Evolutionary conservation across 2,888 invertebrate genomes (phyloP).

Genomic region (Epirrhoe tristata): DNA sequence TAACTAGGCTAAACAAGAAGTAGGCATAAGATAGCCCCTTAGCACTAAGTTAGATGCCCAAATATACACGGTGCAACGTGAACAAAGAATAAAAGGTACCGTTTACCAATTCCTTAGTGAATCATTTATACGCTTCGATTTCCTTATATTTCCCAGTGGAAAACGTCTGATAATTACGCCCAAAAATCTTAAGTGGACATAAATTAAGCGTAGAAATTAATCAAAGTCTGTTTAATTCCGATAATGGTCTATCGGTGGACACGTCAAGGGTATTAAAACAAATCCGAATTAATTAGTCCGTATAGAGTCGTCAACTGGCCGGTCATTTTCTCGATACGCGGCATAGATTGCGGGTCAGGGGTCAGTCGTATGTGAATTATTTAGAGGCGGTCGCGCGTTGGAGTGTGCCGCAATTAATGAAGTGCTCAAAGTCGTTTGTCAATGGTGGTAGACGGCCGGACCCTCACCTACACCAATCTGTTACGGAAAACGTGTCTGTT

Average conservation of each 20-base stretch:
- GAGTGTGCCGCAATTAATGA: conserved; percentile 80
- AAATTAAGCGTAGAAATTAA: conserved; percentile 48
- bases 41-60: too few relatives aligned
- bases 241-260: conserved; percentile 48
- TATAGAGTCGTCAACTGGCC: conserved; percentile 63
- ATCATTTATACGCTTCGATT: conserved; percentile 24
- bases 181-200: conserved; percentile 47
- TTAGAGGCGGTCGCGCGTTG: conserved; percentile 75
- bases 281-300: conserved; percentile 64
- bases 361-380: conserved; percentile 78
- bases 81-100: conserved; percentile 18
- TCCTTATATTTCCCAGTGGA: conserved; percentile 36
- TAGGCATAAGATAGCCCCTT: too few relatives aligned
- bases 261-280: conserved; percentile 55
- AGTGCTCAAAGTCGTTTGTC: conserved; percentile 80
- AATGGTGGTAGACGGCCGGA: conserved; percentile 62
- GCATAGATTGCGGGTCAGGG: conserved; percentile 65
- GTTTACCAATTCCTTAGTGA: conserved; percentile 24
- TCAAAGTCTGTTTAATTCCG: conserved; percentile 46
- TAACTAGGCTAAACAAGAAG: too few relatives aligned
- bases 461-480: conserved; percentile 66
- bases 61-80: too few relatives aligned
- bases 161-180: conserved; percentile 41
- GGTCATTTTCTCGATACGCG: conserved; percentile 64
- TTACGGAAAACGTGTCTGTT: conserved; percentile 68